These are phyloP conservation scores for Peromyscus nudipes DNA, from an alignment of 2,797 vertebrate genomes.

Conservation along the genomic window DNA sequence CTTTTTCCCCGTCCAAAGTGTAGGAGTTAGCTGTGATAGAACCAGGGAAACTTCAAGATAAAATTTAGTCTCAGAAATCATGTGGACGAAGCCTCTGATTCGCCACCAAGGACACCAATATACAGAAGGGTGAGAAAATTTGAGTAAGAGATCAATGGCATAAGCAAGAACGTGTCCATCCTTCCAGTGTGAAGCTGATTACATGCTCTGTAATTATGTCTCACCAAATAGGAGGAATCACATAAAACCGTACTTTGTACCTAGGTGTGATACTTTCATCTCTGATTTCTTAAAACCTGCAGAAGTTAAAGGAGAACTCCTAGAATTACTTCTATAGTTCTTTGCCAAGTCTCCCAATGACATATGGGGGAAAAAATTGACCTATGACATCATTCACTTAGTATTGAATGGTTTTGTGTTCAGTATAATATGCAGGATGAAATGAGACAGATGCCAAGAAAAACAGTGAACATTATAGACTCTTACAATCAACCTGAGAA, in stretches of 20 bases:
- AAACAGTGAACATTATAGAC: background rate
- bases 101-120: background rate
- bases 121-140: background rate
- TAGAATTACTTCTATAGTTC: background rate
- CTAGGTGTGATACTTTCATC: background rate
- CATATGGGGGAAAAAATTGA: background rate
- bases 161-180: background rate
- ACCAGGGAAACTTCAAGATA: background rate
- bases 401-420: background rate
- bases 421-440: background rate
- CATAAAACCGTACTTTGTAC: background rate
- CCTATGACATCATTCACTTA: background rate
- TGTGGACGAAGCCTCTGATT: background rate
- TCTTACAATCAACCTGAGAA: background rate
- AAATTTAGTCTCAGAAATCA: background rate
- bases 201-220: background rate
- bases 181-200: background rate
- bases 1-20: background rate
- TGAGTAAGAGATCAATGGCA: background rate
- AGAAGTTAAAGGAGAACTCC: background rate
- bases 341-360: background rate
- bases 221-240: background rate
- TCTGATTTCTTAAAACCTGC: background rate
- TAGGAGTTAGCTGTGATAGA: background rate
- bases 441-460: background rate